A percentile compares a stretch with the other conserved stretches of the same genome.
Evolutionary conservation across 53 echinoderm and acorn worm species (phyloP).

Genomic region (Paelopatides confundens): DNA sequence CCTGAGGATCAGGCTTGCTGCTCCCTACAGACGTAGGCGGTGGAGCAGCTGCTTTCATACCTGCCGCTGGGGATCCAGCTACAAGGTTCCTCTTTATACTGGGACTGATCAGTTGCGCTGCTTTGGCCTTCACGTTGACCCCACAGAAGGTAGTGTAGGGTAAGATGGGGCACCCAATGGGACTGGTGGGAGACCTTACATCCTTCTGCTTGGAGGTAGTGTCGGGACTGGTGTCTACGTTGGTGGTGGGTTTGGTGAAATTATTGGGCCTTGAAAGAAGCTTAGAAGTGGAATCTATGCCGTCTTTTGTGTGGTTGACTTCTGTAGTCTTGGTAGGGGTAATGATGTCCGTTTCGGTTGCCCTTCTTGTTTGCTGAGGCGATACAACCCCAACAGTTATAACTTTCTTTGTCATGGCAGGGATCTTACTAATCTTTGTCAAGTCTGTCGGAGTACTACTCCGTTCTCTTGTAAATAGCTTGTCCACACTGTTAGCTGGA

Average conservation of each 20-base stretch:
- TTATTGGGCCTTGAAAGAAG: conserved; percentile 3
- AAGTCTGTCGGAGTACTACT: conserved; percentile 59
- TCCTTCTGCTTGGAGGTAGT: conserved; percentile 18
- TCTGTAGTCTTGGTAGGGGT: background rate
- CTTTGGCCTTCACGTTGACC: conserved; percentile 60
- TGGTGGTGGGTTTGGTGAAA: background rate
- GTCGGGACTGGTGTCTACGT: background rate
- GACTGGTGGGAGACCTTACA: background rate
- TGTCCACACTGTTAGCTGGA: conserved; percentile 71
- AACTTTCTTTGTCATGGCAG: conserved; percentile 68
- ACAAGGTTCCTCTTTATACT: conserved; percentile 40
- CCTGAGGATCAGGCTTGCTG: conserved; percentile 57
- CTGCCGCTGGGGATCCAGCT: background rate
- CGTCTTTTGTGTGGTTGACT: background rate
- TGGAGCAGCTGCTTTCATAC: conserved; percentile 38
- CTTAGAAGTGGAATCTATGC: background rate
- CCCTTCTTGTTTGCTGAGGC: conserved; percentile 76
- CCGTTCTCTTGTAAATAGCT: conserved; percentile 35
- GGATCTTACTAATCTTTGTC: conserved; percentile 83
- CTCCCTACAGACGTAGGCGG: conserved; percentile 54
- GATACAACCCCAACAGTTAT: conserved; percentile 68
- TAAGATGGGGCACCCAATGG: conserved; percentile 27
- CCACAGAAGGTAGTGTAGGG: conserved; percentile 55
- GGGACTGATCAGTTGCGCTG: conserved; percentile 67
- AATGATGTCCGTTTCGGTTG: background rate